Evolutionary conservation across 2,797 vertebrate species (phyloP), one percentile per base, ranked within the genome.

Genomic region (Okamejei kenojei): DNA sequence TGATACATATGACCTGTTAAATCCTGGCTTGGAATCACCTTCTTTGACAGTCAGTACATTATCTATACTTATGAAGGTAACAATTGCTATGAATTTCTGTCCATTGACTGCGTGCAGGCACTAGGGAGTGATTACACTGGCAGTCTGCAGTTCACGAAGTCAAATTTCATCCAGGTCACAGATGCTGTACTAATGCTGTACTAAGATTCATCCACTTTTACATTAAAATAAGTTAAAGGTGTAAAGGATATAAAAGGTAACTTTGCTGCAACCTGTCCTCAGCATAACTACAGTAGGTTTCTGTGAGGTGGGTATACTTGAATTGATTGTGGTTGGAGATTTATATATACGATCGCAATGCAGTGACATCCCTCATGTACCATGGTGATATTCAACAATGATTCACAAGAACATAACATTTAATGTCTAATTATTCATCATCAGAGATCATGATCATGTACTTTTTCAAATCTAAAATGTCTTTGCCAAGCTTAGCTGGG

Each of bases 1-100:
- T 88, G 84, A 88, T 88, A 88, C 68, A 88, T 88, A 88, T 35
- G n/a, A 68, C 84, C 84, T 35, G 84, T 88, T 88, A 88, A 88
- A 88, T 88, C 84, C 84, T 35, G 61, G 35, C 63, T 88, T 88
- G 84, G 63, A 88, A 88, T 88, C 84, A 88, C 84, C 84, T 88
- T 88, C 63, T 88, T 88, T 88, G 84, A 88, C 84, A 88, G 84
- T 63, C 3, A 35, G 26, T 88, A 21, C 17, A 88, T 68, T 88
- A 88, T 88, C 84, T 88, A 88, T 88, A 88, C n/a, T 88, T 88
- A 65, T 35, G 63, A 65, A 88, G 61, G 17, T 65, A 88, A 88
- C 61, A 68, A 19, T 68, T 21, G n/a, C 84, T 32, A 35, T 88
- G 84, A 88, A 68, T 88, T 88, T 88, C 63, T 65, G 84, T 8